These are phyloP conservation scores for Halichondria panicea DNA, from an alignment of 37 sponge, comb jelly and placozoan species.

Conservation along the genomic window DNA sequence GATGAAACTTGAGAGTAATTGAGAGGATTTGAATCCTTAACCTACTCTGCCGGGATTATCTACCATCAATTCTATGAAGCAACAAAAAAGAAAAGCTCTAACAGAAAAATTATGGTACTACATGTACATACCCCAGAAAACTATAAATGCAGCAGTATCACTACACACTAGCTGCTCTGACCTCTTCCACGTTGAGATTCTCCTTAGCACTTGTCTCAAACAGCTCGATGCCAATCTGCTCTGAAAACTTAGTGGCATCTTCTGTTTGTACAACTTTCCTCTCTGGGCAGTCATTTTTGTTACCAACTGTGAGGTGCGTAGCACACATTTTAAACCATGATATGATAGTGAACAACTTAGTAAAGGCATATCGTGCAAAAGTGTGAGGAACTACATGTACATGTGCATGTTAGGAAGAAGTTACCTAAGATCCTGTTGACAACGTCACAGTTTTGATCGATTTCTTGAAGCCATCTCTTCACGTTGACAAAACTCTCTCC, in stretches of 20 bases:
- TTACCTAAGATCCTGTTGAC: constrained; percentile 93
- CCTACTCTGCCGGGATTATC: too few relatives aligned
- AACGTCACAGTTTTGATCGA: constrained; percentile 97
- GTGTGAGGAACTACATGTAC: not conserved
- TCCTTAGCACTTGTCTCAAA: constrained; percentile 99
- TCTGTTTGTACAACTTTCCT: constrained; percentile 86
- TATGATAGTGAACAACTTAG: not conserved
- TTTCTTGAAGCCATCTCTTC: constrained; percentile 96
- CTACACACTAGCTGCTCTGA: constrained; percentile 21
- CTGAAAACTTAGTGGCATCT: constrained; percentile 94
- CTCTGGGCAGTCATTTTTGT: constrained; percentile 95
- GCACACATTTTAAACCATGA: too few relatives aligned
- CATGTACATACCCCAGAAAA: not conserved
- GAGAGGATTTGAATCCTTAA: too few relatives aligned
- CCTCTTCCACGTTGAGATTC: constrained; percentile 97
- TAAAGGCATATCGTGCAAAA: not conserved
- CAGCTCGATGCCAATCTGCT: constrained; percentile 86
- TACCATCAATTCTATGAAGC: not conserved
- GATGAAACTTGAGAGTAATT: not conserved
- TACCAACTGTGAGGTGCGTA: constrained; percentile 80
- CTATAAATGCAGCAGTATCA: not conserved
- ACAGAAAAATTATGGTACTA: not conserved
- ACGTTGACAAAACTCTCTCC: constrained; percentile 95
- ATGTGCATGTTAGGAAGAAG: not conserved
- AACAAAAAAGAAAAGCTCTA: not conserved